Percentiles rank a stretch among this genome's conserved stretches.
These are phyloP conservation scores for Hipparchia semele DNA, from an alignment of 2,888 invertebrate species.

Conservation along the genomic window DNA sequence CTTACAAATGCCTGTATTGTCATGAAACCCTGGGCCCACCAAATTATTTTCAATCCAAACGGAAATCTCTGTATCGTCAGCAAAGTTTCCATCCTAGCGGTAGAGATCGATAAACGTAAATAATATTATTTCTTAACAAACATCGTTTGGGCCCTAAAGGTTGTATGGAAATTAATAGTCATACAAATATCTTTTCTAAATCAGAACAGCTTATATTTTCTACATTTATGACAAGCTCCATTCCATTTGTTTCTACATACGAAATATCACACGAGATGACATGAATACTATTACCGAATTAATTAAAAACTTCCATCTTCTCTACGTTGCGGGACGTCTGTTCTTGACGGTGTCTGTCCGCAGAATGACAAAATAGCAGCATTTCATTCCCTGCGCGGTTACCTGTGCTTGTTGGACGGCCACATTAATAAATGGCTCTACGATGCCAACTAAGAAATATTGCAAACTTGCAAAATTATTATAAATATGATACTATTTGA, in stretches of 20 bases:
- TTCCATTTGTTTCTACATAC: neutral
- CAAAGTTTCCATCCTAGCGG: neutral
- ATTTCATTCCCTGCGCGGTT: conserved; percentile 19
- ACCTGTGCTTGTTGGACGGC: too few relatives aligned
- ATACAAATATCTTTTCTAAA: too few relatives aligned
- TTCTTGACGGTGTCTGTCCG: conserved; percentile 13
- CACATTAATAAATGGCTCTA: too few relatives aligned
- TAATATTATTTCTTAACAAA: conserved; percentile 12
- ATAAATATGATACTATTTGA: too few relatives aligned
- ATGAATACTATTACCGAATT: conserved; percentile 1
- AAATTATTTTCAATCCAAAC: neutral
- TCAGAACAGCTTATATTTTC: too few relatives aligned
- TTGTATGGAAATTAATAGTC: neutral
- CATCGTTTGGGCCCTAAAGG: conserved; percentile 7
- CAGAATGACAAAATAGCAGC: conserved; percentile 11
- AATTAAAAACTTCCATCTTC: conserved; percentile 21
- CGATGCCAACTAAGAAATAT: too few relatives aligned
- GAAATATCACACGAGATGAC: neutral
- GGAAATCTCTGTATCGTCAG: neutral
- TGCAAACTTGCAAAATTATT: too few relatives aligned
- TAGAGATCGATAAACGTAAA: conserved; percentile 8
- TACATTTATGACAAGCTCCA: neutral
- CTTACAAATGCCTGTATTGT: too few relatives aligned
- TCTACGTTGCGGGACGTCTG: neutral
- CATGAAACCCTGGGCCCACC: too few relatives aligned